Base-by-base conservation (phyloP, 2,113 vertebrate genomes). In the Neomonachus schauinslandi region DNA sequence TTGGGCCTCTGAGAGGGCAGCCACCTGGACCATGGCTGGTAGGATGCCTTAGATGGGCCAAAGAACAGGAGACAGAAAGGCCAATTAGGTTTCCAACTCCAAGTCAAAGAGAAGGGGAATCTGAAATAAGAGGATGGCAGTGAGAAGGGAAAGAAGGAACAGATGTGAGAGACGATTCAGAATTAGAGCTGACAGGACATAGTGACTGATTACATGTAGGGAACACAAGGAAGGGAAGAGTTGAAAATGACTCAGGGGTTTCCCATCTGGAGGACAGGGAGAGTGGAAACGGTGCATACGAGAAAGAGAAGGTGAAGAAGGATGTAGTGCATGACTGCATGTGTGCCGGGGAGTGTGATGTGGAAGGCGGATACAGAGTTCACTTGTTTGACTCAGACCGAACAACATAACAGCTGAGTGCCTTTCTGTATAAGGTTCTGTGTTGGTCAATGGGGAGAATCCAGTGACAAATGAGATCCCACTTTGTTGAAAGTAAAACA, bases 171-270 rank as follows among this genome's bases (percentile, higher is more conserved):
- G 91, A 77, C 2, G 3, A 83, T 71, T 96, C 82, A 61, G 82
- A 96, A 89, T 92, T 42, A 88, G 92, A 96, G 65, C 55, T 96
- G 86, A 96, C 49, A 86, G 85, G 91, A 89, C 82, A 91, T 21
- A 67, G 31, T 55, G 76, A 91, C 65, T 81, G 90, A 86, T 59
- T 71, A 31, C n/a, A 79, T 11, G 63, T 19, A 51, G 81, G 59
- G 28, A 49, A 1, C 31, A 53, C 81, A 88, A 87, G 49, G 82
- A 71, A 89, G 63, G 51, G 49, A 49, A 49, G 72, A 63, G 26
- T 42, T 63, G 59, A n/a, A 49, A 67, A 79, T 89, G 94, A 97
- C 89, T 91, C 96, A 94, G 36, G 82, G 61, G 74, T 53, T 82
- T 94, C 87, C 94, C 15, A 1, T 76, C 85, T 77, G 86, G 76